Evolutionary conservation across 1,140 invertebrate genomes (phyloP), one percentile per base, ranked within the genome.

Genomic region (Trachymyrmex septentrionalis): DNA sequence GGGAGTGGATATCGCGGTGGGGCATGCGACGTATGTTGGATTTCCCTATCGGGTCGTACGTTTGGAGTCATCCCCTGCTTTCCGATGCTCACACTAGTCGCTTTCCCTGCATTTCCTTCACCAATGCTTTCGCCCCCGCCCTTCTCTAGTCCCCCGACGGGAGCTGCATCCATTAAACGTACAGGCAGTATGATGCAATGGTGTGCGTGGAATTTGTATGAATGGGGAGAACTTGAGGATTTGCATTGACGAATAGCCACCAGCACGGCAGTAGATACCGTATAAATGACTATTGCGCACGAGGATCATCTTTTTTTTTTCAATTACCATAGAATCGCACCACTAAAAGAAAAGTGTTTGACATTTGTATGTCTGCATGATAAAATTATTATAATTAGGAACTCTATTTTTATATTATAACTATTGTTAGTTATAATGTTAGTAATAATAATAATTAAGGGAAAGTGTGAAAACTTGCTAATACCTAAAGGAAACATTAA

Each of bases 11-110:
- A 86, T 89, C 86, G 82, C 48, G 78, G 53, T 55, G 53, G 82
- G 71, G 61, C 80, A 87, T 78, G 73, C 87, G 90, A 94, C 92
- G 92, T 91, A 86, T 92, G 91, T 82, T 91, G 92, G 92, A 95
- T 95, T 94, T 95, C 94, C 94, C 94, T 94, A 93, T 94, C 93
- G 94, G 91, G 92, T 91, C 92, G 89, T 95, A 94, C 91, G 87
- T 94, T 95, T 93, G 91, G 92, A 92, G 93, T 93, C 93, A 94
- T 91, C 88, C 91, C 91, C 89, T 84, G 91, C 75, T 80, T 87
- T 90, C 71, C 81, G 73, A 77, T 61, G 59, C 72, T 88, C 86
- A 87, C 64, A 81, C 86, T 34, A 86, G 82, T 88, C 48, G 77
- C 63, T 53, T 85, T 86, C 71, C 75, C 78, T 67, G 64, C 72